Evolutionary conservation across 2,888 invertebrate genomes (phyloP).

Genomic region (Pseudoips prasinana): DNA sequence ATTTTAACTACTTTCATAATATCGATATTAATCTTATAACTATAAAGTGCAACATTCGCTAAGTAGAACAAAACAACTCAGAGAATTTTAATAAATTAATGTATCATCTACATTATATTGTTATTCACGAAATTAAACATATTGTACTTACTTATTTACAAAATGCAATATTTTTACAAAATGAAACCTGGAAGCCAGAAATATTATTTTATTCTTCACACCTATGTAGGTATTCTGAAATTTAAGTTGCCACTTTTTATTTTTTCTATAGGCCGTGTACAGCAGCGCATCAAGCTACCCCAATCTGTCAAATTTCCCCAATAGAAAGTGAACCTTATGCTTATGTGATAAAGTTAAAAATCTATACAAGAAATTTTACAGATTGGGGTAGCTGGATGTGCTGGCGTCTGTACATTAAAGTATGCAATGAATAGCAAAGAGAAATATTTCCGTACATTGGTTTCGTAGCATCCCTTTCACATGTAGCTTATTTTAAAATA

Average conservation of each 20-base stretch:
- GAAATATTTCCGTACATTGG: constrained; percentile 17
- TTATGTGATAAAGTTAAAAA: too few species aligned
- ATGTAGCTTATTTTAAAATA: constrained; percentile 18
- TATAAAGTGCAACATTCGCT: constrained; percentile 78
- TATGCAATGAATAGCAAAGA: constrained; percentile 19
- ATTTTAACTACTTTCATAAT: constrained; percentile 70
- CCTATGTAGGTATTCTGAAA: constrained; percentile 9
- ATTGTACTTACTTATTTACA: constrained; percentile 79
- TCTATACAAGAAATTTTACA: too few species aligned
- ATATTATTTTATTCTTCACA: constrained; percentile 36
- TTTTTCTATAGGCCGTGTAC: constrained; percentile 21
- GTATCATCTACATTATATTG: constrained; percentile 59
- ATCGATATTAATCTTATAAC: constrained; percentile 70
- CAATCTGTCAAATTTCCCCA: too few species aligned
- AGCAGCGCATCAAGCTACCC: too few species aligned
- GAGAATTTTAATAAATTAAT: constrained; percentile 77
- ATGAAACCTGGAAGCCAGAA: constrained; percentile 39
- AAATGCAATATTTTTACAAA: constrained; percentile 73
- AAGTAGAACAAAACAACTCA: constrained; percentile 71
- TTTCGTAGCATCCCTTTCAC: constrained; percentile 10
- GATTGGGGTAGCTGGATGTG: too few species aligned
- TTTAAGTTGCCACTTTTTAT: constrained; percentile 23
- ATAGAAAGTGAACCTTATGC: too few species aligned
- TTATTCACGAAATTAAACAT: constrained; percentile 50
- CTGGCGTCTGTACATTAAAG: too few species aligned